Evolutionary conservation across 2,888 invertebrate species (phyloP).

Genomic region (Eutolmus rufibarbis): DNA sequence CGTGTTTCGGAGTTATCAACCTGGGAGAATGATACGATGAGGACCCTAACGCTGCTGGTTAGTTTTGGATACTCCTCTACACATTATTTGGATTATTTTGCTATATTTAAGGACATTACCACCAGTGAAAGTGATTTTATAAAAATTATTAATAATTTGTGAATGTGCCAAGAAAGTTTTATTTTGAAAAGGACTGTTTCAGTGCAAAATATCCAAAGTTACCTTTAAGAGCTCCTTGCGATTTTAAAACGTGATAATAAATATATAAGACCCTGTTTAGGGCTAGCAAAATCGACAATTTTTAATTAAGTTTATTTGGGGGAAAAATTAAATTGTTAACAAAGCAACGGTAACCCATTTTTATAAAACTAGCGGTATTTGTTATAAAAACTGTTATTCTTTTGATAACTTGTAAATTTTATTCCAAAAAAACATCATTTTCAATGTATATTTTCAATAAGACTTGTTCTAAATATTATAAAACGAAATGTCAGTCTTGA

Average conservation of each 20-base stretch:
- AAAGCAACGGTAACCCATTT: no score
- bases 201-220: neutral
- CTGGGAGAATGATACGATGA: constrained; percentile 54
- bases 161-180: neutral
- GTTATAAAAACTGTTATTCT: no score
- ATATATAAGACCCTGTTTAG: neutral
- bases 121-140: neutral
- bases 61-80: constrained; percentile 51
- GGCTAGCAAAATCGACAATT: no score
- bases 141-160: neutral
- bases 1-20: neutral
- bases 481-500: no score
- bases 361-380: no score
- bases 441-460: no score
- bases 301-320: no score
- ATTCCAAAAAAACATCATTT: no score
- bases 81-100: constrained; percentile 16
- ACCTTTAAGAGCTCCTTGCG: neutral
- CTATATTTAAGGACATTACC: neutral
- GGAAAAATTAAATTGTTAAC: no score
- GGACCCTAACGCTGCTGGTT: constrained; percentile 63
- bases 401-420: no score
- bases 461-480: no score
- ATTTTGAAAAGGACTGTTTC: neutral
- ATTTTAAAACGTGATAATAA: neutral